Base-by-base conservation (phyloP, 2,797 vertebrate species). In the Notoglanidium macrostoma region DNA sequence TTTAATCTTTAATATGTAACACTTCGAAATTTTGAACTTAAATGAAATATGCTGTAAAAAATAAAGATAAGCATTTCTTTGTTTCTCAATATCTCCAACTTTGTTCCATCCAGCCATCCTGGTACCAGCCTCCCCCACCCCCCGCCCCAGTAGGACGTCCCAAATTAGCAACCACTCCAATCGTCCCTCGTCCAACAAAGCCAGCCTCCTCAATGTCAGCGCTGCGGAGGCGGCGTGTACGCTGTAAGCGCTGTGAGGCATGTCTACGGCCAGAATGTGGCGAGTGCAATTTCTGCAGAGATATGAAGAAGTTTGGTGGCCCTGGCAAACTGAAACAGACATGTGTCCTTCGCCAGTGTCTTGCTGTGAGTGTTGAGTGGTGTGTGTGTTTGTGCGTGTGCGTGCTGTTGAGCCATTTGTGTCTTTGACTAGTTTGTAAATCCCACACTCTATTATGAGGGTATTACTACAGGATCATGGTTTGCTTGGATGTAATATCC, bases 261-360 rank as follows among this genome's bases (percentile, higher is more conserved):
- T 99, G 98, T 87, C 94, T 98, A 91, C 97, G 98, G 89, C 94
- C 97, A 2, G 98, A 99, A 92, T 99, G 98, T 89, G 98, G 98
- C 35, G 97, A 98, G 86, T 99, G 98, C 93, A 98, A 99, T 95
- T 99, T 99, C 94, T 99, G 98, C 95, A 96, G 97, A 91, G 98
- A 99, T 94, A 99, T 99, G 98, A 99, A 99, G 94, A 99, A 99
- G 92, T 98, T 98, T 7, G 98, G 98, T 0, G 98, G 98, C 0
- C 98, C 98, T 2, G 98, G 98, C 72, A 97, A 98, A 78, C 97
- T 99, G 87, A 99, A 99, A 92, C 98, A 99, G 95, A 99, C 97
- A 80, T 99, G 98, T 80, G 96, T 99, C 82, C 95, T 98, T 9
- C 95, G 98, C 55, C 98, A 99, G 87, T 99, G 98, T 93, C 96